A percentile compares a stretch with the other conserved stretches of the same genome.
These are phyloP conservation scores for Lacerta viridis DNA, from an alignment of 2,797 vertebrate species.

Conservation along the genomic window DNA sequence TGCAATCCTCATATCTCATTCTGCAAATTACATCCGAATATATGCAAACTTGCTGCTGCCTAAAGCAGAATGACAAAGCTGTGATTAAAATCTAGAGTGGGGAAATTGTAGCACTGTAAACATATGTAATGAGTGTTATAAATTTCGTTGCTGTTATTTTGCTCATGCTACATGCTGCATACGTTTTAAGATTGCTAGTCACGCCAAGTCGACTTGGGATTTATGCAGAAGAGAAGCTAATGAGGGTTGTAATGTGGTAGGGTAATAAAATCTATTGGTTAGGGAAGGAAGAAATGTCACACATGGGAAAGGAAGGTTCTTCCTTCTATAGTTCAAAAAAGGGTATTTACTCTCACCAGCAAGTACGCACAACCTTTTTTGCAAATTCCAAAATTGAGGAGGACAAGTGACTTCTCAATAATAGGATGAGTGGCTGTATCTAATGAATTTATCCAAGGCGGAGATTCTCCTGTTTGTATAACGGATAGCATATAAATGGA, in stretches of 20 bases:
- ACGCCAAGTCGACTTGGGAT: constrained; percentile 35
- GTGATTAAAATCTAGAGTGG: constrained; percentile 40
- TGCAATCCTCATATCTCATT: not conserved
- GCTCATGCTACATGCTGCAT: constrained; percentile 15
- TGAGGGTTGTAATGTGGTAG: constrained; percentile 44
- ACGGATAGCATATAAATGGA: not conserved
- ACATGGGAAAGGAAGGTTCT: constrained; percentile 51
- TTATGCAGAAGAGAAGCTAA: constrained; percentile 58
- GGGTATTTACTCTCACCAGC: not conserved
- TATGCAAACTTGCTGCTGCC: constrained; percentile 21
- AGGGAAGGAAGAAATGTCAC: constrained; percentile 54
- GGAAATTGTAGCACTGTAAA: constrained; percentile 35
- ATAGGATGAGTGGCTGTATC: not conserved
- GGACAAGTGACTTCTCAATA: not conserved
- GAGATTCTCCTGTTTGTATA: not conserved
- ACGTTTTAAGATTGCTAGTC: constrained; percentile 40
- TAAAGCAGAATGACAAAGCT: constrained; percentile 40
- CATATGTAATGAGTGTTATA: constrained; percentile 63
- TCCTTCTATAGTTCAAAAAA: not conserved
- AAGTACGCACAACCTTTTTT: not conserved
- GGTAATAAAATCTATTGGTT: constrained; percentile 51
- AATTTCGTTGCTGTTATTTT: constrained; percentile 32
- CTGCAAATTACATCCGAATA: constrained; percentile 32
- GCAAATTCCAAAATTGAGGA: not conserved
- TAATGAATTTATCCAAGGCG: not conserved